Percentiles rank a stretch among this genome's conserved stretches.
These are phyloP conservation scores for Aleiodes testaceus DNA, from an alignment of 2,888 invertebrate genomes.

Conservation along the genomic window DNA sequence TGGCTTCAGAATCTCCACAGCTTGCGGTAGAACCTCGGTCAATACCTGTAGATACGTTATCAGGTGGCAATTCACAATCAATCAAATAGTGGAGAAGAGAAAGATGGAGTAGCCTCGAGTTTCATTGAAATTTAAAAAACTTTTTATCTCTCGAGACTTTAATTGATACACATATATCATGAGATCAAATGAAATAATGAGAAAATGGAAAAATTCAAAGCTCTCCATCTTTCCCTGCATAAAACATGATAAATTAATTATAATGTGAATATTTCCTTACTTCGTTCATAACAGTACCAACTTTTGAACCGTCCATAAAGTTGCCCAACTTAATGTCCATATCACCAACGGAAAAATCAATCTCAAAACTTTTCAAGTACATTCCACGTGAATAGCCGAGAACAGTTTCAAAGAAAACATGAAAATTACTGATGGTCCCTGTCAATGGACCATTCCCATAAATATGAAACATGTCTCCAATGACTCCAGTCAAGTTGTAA, in stretches of 20 bases:
- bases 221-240: not conserved
- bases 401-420: slow-evolving; percentile 61
- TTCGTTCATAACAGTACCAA: slow-evolving; percentile 61
- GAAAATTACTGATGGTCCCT: slow-evolving; percentile 57
- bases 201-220: no score
- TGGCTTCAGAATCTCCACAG: slow-evolving; percentile 66
- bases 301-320: slow-evolving; percentile 63
- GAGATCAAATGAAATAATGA: no score
- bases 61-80: no score
- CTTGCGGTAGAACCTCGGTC: slow-evolving; percentile 62
- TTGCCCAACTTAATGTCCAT: slow-evolving; percentile 58
- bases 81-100: no score
- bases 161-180: no score
- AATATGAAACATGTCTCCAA: slow-evolving; percentile 61
- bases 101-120: no score
- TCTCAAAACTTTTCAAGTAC: slow-evolving; percentile 66
- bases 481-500: slow-evolving; percentile 64
- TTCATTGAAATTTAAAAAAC: no score
- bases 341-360: slow-evolving; percentile 61
- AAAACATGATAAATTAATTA: not conserved
- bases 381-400: slow-evolving; percentile 64
- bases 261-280: slow-evolving; percentile 50
- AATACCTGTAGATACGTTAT: slow-evolving; percentile 58
- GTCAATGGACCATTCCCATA: slow-evolving; percentile 61
- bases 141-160: no score